These are phyloP conservation scores for Callosobruchus maculatus DNA, from an alignment of 2,888 invertebrate species.

Conservation along the genomic window DNA sequence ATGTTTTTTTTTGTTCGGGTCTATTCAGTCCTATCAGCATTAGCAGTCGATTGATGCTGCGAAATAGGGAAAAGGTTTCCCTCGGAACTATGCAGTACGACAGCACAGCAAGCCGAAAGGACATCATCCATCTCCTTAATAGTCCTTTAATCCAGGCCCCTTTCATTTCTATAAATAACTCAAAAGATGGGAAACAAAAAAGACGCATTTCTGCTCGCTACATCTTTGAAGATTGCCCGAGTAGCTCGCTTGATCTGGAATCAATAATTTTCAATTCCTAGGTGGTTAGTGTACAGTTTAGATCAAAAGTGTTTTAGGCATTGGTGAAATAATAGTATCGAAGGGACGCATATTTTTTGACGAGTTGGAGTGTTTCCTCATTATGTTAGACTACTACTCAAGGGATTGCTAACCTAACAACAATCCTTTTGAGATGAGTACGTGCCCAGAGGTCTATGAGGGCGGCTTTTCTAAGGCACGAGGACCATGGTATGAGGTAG, in stretches of 20 bases:
- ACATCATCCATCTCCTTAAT: background rate
- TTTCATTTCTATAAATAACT: background rate
- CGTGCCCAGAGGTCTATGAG: too few species aligned
- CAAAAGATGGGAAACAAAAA: background rate
- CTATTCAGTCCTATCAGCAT: background rate
- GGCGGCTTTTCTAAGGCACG: too few species aligned
- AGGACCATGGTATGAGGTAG: too few species aligned
- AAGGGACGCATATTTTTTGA: too few species aligned
- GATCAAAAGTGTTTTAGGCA: too few species aligned
- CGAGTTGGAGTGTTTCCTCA: too few species aligned
- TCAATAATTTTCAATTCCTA: constrained; percentile 40
- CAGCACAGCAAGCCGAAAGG: background rate
- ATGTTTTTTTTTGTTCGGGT: background rate
- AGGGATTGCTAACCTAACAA: too few species aligned
- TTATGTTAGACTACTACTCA: too few species aligned
- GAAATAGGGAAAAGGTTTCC: background rate
- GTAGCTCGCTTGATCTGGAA: constrained; percentile 36
- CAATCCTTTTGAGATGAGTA: too few species aligned
- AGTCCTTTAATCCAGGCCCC: background rate
- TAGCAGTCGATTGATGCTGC: background rate
- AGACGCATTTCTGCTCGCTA: constrained; percentile 14
- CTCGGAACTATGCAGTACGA: background rate
- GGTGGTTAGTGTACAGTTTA: constrained; percentile 20
- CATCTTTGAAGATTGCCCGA: constrained; percentile 26
- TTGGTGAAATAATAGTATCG: too few species aligned